Conservation (phyloP, 2,888 invertebrate genomes). For the Catocala fraxini region DNA sequence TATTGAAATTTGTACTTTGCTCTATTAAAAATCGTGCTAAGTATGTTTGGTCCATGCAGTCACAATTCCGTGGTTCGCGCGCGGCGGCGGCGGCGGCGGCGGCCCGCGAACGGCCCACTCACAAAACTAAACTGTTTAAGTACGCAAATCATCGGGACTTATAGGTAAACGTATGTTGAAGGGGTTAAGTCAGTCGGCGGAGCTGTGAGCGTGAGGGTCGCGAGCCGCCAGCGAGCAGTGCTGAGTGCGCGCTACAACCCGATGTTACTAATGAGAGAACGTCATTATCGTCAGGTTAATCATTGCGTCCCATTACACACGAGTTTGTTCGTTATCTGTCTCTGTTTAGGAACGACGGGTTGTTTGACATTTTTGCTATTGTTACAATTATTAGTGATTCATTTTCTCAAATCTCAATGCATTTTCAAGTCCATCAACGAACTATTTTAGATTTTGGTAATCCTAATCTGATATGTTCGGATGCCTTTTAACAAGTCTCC, state of each 20-base stretch:
- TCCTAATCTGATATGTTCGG: slow-evolving; percentile 52
- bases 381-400: slow-evolving; percentile 54
- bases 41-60: slow-evolving; percentile 85
- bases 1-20: slow-evolving; percentile 86
- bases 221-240: slow-evolving; percentile 51
- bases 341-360: slow-evolving; percentile 69
- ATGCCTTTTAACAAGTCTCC: slow-evolving; percentile 62
- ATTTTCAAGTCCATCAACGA: slow-evolving; percentile 56
- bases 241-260: slow-evolving; percentile 62
- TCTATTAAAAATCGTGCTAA: slow-evolving; percentile 80
- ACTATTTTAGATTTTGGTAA: slow-evolving; percentile 51
- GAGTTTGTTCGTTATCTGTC: slow-evolving; percentile 46
- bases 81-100: slow-evolving; percentile 3
- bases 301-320: slow-evolving; percentile 26
- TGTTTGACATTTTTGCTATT: slow-evolving; percentile 52
- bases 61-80: slow-evolving; percentile 64
- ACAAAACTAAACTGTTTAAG: slow-evolving; percentile 19
- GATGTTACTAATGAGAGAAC: slow-evolving; percentile 66
- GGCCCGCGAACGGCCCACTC: slow-evolving; percentile 1
- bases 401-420: slow-evolving; percentile 73
- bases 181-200: slow-evolving; percentile 17
- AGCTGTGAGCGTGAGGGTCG: neutral
- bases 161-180: neutral
- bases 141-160: slow-evolving; percentile 15
- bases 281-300: slow-evolving; percentile 29